Evolutionary conservation across 1,140 invertebrate species (phyloP).

Genomic region (Pissodes strobi): DNA sequence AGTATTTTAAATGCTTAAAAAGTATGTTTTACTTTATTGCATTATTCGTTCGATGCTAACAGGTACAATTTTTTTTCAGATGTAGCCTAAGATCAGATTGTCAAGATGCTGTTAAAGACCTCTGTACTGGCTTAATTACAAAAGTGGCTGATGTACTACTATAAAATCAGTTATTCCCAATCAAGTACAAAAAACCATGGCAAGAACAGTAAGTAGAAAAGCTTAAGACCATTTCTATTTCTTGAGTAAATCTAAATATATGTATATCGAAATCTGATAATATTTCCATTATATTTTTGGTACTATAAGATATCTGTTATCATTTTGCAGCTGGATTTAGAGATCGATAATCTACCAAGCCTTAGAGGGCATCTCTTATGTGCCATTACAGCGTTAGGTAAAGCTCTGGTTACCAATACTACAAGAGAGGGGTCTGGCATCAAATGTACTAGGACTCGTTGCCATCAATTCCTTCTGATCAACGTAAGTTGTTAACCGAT

Average conservation of each 20-base stretch:
- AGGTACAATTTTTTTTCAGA: no score
- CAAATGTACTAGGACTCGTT: conserved; percentile 93
- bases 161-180: conserved; percentile 90
- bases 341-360: conserved; percentile 91
- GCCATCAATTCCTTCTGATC: conserved; percentile 84
- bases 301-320: neutral
- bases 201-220: conserved; percentile 76
- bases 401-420: conserved; percentile 87
- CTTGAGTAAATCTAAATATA: no score
- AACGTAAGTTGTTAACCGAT: no score
- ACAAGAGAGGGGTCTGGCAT: conserved; percentile 86
- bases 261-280: no score
- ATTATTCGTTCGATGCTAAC: no score
- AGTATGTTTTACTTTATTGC: no score
- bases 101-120: conserved; percentile 88
- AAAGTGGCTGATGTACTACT: conserved; percentile 92
- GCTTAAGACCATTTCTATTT: no score
- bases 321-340: conserved; percentile 72
- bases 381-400: conserved; percentile 90
- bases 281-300: neutral
- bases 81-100: conserved; percentile 91
- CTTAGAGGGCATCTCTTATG: conserved; percentile 88
- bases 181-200: conserved; percentile 90
- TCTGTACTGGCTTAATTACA: conserved; percentile 95
- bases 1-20: no score